phyloP scores from a whole-genome alignment of 2,888 invertebrate species.

The Drosophila prostipennis region DNA sequence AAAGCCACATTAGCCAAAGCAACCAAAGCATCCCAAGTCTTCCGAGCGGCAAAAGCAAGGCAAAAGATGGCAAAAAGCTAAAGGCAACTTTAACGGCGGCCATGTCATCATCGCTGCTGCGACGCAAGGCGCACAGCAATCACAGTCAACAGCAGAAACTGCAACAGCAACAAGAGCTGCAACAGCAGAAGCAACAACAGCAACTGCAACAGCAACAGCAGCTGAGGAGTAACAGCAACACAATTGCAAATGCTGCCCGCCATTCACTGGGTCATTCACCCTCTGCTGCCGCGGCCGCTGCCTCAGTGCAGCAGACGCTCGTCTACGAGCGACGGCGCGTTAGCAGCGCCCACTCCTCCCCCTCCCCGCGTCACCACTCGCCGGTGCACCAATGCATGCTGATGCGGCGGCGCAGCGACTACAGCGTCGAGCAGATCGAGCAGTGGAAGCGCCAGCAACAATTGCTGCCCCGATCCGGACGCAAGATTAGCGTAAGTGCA shows the following conservation, averaged over 20 bases:
- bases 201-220: slow-evolving; percentile 50
- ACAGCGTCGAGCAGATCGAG: slow-evolving; percentile 74
- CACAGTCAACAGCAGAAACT: slow-evolving; percentile 46
- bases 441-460: slow-evolving; percentile 72
- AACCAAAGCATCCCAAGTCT: slow-evolving; percentile 24
- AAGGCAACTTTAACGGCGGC: slow-evolving; percentile 68
- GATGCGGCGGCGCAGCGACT: slow-evolving; percentile 80
- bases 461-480: slow-evolving; percentile 53
- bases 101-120: slow-evolving; percentile 67
- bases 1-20: slow-evolving; percentile 27
- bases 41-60: slow-evolving; percentile 51
- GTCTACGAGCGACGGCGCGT: slow-evolving; percentile 68
- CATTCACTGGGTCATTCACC: slow-evolving; percentile 74
- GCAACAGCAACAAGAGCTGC: slow-evolving; percentile 21
- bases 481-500: slow-evolving; percentile 67
- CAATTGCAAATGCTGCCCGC: slow-evolving; percentile 79
- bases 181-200: slow-evolving; percentile 31
- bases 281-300: slow-evolving; percentile 32
- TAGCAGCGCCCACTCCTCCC: slow-evolving; percentile 61
- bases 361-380: slow-evolving; percentile 62
- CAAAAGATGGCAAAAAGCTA: slow-evolving; percentile 65
- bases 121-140: slow-evolving; percentile 58
- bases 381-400: slow-evolving; percentile 77
- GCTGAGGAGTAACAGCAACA: slow-evolving; percentile 37
- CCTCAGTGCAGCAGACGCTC: slow-evolving; percentile 63